Evolutionary conservation across 2,888 invertebrate species (phyloP).

Genomic region (Pammene fasciana): DNA sequence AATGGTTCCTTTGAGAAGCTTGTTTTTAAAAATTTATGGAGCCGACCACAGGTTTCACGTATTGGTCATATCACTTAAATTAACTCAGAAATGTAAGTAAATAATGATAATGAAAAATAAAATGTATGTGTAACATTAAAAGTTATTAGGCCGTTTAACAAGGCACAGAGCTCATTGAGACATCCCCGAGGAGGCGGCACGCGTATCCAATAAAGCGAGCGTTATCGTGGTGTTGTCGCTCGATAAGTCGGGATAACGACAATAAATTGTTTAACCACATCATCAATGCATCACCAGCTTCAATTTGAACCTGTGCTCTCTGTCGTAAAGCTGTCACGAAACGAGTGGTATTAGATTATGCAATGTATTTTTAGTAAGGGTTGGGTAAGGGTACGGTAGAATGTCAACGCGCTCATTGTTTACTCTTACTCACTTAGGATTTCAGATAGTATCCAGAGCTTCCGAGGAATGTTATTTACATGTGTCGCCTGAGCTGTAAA

Average conservation of each 20-base stretch:
- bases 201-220: conserved; percentile 46
- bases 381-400: not conserved
- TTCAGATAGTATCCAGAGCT: too few relatives aligned
- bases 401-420: not conserved
- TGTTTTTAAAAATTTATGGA: too few relatives aligned
- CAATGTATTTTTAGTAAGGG: conserved; percentile 1
- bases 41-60: too few relatives aligned
- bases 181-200: conserved; percentile 52
- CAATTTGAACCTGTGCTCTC: conserved; percentile 28
- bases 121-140: conserved; percentile 29
- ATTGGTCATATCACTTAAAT: not conserved
- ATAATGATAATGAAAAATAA: conserved; percentile 1
- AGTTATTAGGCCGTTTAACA: conserved; percentile 48
- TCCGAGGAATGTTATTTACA: too few relatives aligned
- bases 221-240: conserved; percentile 17
- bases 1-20: too few relatives aligned
- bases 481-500: too few relatives aligned
- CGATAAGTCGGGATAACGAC: conserved; percentile 11
- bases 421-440: not conserved
- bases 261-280: conserved; percentile 25
- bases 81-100: not conserved
- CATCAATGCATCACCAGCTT: conserved; percentile 25
- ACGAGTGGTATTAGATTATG: conserved; percentile 43
- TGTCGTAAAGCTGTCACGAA: conserved; percentile 42
- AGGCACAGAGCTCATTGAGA: conserved; percentile 48